Evolutionary conservation across 2,113 vertebrate genomes (phyloP).

Genomic region (Sapayoa aenigma): DNA sequence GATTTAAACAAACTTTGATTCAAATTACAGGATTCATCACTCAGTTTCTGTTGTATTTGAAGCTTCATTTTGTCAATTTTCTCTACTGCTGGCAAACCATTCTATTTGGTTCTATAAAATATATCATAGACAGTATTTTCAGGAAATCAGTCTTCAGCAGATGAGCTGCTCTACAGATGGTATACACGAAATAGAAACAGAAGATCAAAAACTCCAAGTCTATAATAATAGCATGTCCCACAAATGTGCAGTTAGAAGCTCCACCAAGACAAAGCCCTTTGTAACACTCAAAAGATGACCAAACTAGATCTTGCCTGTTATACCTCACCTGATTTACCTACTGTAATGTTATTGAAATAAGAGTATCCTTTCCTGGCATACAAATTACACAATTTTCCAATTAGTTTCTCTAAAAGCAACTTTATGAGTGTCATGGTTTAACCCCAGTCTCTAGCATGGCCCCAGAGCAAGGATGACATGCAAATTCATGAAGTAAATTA

Average conservation of each 20-base stretch:
- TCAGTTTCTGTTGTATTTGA: neutral
- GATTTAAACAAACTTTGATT: neutral
- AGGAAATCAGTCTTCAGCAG: neutral
- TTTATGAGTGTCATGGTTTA: neutral
- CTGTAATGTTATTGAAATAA: neutral
- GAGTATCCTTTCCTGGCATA: neutral
- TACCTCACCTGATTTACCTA: neutral
- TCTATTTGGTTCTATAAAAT: neutral
- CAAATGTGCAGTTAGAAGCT: neutral
- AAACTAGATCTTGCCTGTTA: neutral
- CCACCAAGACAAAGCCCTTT: neutral
- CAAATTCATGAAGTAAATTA: constrained; percentile 44
- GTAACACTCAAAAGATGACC: neutral
- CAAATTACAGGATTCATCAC: neutral
- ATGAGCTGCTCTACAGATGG: neutral
- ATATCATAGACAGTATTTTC: neutral
- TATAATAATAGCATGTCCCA: neutral
- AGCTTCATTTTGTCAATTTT: neutral
- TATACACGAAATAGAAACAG: neutral
- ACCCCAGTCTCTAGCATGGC: neutral
- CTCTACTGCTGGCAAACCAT: neutral
- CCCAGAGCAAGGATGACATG: constrained; percentile 49
- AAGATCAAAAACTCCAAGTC: neutral
- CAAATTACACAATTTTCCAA: neutral
- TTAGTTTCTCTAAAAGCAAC: neutral